Evolutionary conservation across 2,113 vertebrate genomes (phyloP).

Genomic region (Hippocampus zosterae): DNA sequence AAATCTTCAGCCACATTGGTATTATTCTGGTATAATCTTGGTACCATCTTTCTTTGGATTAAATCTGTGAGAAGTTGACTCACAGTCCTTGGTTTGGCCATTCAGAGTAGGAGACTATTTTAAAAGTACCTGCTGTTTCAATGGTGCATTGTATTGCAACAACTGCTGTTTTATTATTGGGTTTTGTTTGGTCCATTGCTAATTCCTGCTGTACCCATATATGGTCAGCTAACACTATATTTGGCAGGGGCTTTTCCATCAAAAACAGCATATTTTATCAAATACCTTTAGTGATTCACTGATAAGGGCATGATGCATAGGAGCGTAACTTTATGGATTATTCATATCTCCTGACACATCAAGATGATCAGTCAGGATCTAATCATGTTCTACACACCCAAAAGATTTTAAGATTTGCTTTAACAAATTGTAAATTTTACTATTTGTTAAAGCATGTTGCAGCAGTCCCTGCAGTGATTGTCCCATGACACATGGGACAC

Average conservation of each 20-base stretch:
- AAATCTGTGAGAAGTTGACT: too few species aligned
- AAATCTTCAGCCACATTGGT: too few species aligned
- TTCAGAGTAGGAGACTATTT: not conserved
- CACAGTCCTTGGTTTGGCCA: too few species aligned
- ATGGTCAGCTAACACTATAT: not conserved
- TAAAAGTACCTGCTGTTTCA: not conserved
- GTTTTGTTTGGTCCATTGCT: not conserved
- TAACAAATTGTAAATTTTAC: not conserved
- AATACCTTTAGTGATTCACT: not conserved
- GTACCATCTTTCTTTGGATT: too few species aligned
- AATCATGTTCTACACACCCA: conserved; percentile 2
- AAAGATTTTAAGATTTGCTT: not conserved
- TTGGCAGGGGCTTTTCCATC: not conserved
- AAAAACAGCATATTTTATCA: not conserved
- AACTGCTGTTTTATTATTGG: not conserved
- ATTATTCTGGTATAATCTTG: too few species aligned
- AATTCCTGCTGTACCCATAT: not conserved
- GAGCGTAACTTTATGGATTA: not conserved
- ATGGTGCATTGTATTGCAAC: not conserved
- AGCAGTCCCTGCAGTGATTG: not conserved
- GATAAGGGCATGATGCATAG: not conserved
- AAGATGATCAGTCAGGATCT: not conserved
- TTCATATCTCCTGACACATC: not conserved
- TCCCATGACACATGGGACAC: not conserved
- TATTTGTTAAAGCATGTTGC: not conserved